Evolutionary conservation across 2,888 invertebrate species (phyloP).

Genomic region (Dichetophora obliterata): DNA sequence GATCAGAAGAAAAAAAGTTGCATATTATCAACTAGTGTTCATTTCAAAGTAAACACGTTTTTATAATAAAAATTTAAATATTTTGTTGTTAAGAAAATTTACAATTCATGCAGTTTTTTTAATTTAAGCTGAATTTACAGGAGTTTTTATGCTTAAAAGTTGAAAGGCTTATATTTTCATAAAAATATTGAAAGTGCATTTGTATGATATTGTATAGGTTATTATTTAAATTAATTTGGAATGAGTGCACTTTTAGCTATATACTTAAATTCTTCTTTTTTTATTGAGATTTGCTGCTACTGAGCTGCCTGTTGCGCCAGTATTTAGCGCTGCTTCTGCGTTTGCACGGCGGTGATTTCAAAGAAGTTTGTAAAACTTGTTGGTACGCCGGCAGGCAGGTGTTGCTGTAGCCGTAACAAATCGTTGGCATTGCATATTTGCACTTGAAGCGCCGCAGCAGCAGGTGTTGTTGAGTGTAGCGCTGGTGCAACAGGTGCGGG

Average conservation of each 20-base stretch:
- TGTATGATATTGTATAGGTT: slow-evolving; percentile 7
- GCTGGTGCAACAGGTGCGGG: slow-evolving; percentile 51
- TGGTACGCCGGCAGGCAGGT: not conserved
- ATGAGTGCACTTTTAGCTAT: slow-evolving; percentile 28
- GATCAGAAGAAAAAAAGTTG: not conserved
- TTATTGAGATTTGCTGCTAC: slow-evolving; percentile 53
- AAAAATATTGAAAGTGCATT: not conserved
- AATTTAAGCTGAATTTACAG: not conserved
- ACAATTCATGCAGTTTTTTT: not conserved
- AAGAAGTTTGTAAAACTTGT: slow-evolving; percentile 25
- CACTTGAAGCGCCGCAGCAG: slow-evolving; percentile 52
- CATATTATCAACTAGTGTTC: no score
- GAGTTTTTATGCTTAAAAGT: not conserved
- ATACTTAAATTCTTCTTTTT: not conserved
- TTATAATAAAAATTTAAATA: no score
- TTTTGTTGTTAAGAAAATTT: no score
- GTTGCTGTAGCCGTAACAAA: slow-evolving; percentile 56
- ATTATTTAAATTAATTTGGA: slow-evolving; percentile 3
- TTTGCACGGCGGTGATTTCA: slow-evolving; percentile 18
- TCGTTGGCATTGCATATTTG: slow-evolving; percentile 60
- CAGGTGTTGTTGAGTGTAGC: slow-evolving; percentile 15
- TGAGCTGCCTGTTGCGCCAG: not conserved
- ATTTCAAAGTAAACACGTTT: no score
- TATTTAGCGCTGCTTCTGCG: slow-evolving; percentile 4
- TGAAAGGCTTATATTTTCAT: not conserved